Conservation (phyloP, 2,797 vertebrate genomes). For the Poeciliopsis infans region DNA sequence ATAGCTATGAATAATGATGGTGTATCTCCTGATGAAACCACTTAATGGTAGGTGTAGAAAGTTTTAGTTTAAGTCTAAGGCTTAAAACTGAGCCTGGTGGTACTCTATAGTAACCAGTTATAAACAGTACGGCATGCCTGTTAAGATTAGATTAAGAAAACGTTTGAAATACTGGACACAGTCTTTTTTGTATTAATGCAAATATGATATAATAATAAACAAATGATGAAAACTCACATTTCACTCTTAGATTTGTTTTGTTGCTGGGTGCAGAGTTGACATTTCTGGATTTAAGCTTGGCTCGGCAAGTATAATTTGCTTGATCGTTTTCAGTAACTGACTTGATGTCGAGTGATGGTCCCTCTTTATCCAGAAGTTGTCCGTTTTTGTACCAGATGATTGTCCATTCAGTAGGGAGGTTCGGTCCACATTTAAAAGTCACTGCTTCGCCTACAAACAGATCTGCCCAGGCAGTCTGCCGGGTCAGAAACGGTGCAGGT, state of each 20-base stretch:
- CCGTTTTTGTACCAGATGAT: constrained; percentile 52
- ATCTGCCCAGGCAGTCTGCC: constrained; percentile 32
- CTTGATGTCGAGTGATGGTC: constrained; percentile 22
- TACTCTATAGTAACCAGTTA: background rate
- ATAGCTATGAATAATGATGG: background rate
- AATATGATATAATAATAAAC: background rate
- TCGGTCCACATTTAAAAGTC: constrained; percentile 38
- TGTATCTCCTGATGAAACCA: background rate
- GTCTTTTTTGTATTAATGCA: background rate
- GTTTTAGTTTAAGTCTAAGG: background rate
- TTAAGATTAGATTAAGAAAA: background rate
- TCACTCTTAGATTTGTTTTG: background rate
- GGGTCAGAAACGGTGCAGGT: constrained; percentile 38
- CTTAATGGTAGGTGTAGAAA: background rate
- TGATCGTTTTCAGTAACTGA: rapidly evolving
- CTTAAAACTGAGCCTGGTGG: background rate
- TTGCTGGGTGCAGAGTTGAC: constrained; percentile 46
- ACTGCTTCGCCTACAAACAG: constrained; percentile 61
- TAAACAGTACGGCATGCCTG: background rate
- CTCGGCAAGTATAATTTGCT: constrained; percentile 54
- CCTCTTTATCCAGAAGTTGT: rapidly evolving
- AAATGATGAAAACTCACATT: constrained; percentile 46
- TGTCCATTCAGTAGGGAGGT: constrained; percentile 17
- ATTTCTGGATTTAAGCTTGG: background rate
- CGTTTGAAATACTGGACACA: background rate